phyloP scores from a whole-genome alignment of 2,888 invertebrate species.

The Drosophila merina region DNA sequence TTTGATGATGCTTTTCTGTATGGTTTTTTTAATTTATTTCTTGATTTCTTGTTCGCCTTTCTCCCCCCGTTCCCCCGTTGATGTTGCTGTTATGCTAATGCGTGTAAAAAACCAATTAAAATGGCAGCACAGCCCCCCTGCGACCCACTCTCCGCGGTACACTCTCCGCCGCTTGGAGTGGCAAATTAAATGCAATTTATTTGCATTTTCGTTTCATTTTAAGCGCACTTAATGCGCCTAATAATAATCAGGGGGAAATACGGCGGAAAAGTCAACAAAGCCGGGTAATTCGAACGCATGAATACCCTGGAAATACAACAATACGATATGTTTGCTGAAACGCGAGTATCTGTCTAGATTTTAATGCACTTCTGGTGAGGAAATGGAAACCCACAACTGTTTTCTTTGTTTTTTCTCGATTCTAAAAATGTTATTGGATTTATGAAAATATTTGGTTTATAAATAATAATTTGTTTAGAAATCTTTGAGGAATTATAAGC shows the following conservation, averaged over 20 bases:
- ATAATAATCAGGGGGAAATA: slow-evolving; percentile 43
- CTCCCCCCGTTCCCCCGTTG: slow-evolving; percentile 2
- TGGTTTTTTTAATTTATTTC: slow-evolving; percentile 8
- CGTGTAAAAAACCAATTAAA: slow-evolving; percentile 70
- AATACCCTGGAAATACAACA: slow-evolving; percentile 11
- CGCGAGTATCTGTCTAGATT: neutral
- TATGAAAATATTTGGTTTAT: too few relatives aligned
- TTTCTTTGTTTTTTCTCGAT: too few relatives aligned
- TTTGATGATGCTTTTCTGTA: slow-evolving; percentile 27
- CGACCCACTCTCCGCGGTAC: neutral
- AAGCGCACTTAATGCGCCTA: slow-evolving; percentile 62
- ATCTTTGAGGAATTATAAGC: too few relatives aligned
- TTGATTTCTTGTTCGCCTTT: slow-evolving; percentile 27
- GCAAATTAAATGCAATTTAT: slow-evolving; percentile 66
- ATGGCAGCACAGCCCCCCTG: slow-evolving; percentile 49
- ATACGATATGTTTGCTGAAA: neutral
- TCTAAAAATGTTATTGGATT: too few relatives aligned
- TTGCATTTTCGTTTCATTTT: slow-evolving; percentile 60
- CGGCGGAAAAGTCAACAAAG: slow-evolving; percentile 7
- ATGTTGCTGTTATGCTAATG: slow-evolving; percentile 61
- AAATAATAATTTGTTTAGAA: too few relatives aligned
- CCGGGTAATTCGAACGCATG: neutral
- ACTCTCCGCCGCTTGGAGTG: slow-evolving; percentile 33
- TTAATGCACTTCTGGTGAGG: too few relatives aligned
- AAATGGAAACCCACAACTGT: too few relatives aligned